Percentiles rank a stretch among this genome's conserved stretches.
These are phyloP conservation scores for Orthosia gothica DNA, from an alignment of 2,888 invertebrate species.

Conservation along the genomic window DNA sequence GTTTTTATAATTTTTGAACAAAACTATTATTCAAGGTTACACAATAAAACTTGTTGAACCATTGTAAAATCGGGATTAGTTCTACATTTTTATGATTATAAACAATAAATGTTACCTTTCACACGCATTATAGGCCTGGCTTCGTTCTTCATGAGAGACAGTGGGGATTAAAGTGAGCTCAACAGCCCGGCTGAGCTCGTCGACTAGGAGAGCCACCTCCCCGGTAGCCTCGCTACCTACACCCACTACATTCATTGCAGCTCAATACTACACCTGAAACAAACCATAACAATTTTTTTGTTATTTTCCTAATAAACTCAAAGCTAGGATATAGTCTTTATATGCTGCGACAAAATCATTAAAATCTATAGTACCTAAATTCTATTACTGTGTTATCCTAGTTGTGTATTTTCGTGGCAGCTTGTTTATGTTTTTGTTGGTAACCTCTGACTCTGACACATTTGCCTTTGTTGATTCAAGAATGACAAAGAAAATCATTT, in stretches of 20 bases:
- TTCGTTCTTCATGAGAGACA: conserved; percentile 94
- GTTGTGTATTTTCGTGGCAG: conserved; percentile 2
- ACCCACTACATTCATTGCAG: conserved; percentile 85
- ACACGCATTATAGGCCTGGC: conserved; percentile 96
- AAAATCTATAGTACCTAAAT: background rate
- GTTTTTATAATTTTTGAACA: no score
- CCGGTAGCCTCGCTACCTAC: conserved; percentile 88
- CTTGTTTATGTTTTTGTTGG: conserved; percentile 43
- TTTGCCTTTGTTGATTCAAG: conserved; percentile 50
- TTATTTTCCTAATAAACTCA: background rate
- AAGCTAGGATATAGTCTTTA: background rate
- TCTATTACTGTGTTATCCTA: background rate
- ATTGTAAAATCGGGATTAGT: no score
- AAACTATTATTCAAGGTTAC: background rate
- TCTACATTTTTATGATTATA: no score
- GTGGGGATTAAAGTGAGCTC: conserved; percentile 96
- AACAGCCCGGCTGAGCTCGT: conserved; percentile 95
- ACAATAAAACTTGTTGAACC: background rate
- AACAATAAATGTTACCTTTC: conserved; percentile 88
- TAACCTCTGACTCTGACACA: conserved; percentile 44
- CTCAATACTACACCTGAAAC: conserved; percentile 62
- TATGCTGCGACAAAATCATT: background rate
- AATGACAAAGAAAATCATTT: conserved; percentile 49
- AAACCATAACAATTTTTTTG: background rate
- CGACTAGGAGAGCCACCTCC: conserved; percentile 93